Conservation (phyloP, 2,797 vertebrate species). For the Bradypodion ventrale region DNA sequence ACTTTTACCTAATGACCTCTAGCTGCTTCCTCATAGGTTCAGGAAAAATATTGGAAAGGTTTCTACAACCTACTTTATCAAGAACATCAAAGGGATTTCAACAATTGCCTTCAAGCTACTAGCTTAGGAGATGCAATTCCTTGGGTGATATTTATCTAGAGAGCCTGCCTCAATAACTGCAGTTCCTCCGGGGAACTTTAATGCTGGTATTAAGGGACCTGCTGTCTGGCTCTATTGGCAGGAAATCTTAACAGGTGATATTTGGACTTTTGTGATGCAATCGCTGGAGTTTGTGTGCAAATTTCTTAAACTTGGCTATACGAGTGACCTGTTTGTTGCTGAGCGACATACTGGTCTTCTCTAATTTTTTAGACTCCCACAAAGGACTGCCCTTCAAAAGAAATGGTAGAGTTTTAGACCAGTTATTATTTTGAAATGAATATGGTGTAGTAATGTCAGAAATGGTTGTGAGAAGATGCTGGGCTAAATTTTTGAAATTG, state of each 20-base stretch:
- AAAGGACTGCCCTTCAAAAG: no score
- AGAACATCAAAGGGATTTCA: background rate
- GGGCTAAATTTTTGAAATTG: background rate
- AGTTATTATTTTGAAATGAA: background rate
- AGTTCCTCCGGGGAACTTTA: background rate
- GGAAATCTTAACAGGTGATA: background rate
- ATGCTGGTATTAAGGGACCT: background rate
- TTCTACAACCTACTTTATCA: background rate
- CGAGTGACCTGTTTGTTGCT: background rate
- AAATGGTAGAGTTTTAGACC: background rate
- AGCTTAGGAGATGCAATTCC: background rate
- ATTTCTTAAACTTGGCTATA: background rate
- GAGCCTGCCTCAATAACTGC: background rate
- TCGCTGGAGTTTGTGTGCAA: background rate
- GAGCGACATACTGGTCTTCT: no score
- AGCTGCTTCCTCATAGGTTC: no score
- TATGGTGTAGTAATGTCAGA: background rate
- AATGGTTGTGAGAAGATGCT: background rate
- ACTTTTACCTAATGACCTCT: no score
- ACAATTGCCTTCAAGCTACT: background rate
- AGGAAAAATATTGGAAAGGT: no score
- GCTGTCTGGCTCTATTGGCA: background rate
- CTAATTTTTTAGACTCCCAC: no score
- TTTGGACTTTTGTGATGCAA: background rate
- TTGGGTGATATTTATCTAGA: background rate